Percentiles rank a stretch among this genome's conserved stretches.
Evolutionary conservation across 1,140 invertebrate genomes (phyloP).

Genomic region (Brachionus manjavacas): DNA sequence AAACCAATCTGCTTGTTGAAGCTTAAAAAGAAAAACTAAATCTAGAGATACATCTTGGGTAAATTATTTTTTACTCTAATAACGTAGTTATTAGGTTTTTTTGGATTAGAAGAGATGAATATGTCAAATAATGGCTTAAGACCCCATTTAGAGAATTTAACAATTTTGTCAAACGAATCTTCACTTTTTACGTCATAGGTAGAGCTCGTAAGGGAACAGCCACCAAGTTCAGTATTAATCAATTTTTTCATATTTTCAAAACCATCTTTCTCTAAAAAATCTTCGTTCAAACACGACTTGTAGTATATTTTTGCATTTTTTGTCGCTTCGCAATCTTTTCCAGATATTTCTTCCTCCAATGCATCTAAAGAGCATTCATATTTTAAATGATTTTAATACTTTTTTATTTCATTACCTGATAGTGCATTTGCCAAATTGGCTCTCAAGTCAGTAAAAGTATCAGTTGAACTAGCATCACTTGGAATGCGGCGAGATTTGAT

Average conservation of each 20-base stretch:
- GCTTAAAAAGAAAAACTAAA: neutral
- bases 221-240: neutral
- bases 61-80: neutral
- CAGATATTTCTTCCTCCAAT: neutral
- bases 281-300: constrained; percentile 75
- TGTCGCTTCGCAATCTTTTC: constrained; percentile 51
- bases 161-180: neutral
- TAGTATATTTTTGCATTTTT: constrained; percentile 70
- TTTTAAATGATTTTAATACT: neutral
- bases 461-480: neutral
- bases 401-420: neutral
- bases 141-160: neutral
- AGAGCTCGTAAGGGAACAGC: neutral
- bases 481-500: constrained; percentile 15
- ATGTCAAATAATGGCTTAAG: constrained; percentile 34
- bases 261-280: constrained; percentile 54
- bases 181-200: neutral
- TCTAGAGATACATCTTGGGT: neutral
- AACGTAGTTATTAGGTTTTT: constrained; percentile 6
- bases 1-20: constrained; percentile 35
- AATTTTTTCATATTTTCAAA: neutral
- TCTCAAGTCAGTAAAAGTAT: constrained; percentile 38
- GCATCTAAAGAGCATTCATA: neutral
- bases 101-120: constrained; percentile 35
- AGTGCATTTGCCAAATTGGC: neutral